Evolutionary conservation across 2,113 vertebrate genomes (phyloP), one percentile per base, ranked within the genome.

Genomic region (Malaclemys terrapin): DNA sequence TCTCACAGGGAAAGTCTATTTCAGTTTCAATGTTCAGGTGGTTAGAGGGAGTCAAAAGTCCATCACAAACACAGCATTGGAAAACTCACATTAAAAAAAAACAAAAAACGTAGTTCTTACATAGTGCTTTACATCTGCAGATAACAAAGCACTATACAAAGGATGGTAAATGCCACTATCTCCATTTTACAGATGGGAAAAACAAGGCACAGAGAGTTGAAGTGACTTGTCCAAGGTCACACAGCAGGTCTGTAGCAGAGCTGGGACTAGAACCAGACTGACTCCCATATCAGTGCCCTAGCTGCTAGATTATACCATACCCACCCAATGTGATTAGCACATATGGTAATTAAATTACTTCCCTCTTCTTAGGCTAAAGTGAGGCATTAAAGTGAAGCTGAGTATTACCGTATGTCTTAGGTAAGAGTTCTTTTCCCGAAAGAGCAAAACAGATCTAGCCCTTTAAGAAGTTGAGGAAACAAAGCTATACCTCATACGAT

Each of bases 1-100:
- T 88, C 81, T 97, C 96, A 95, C 95, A 96, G 92, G 93, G 95
- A 96, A 96, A 97, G 89, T 88, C 92, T 91, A 69, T 94, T 93
- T 91, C 31, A 29, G 54, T 96, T 97, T 96, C 91, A 88, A 94
- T 95, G 95, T 49, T 84, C 82, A 65, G 84, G 17, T 7, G 75
- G 86, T 82, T 89, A 88, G 87, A 89, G 90, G 38, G 82, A 76
- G 49, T n/a, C 88, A 90, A 95, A 91, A 96, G 88, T 35, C 65
- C 50, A 89, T 54, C 53, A 7, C 8, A 88, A 11, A 3, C 29
- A n/a, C 80, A 89, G 53, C 24, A 47, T 90, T 92, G 90, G 92
- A 29, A 96, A 97, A 86, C 86, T 94, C 96, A 94, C 89, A 92
- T 42, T 88, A 50, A 76, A 76, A 45, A 76, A 76, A 45, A 27